Conservation (phyloP, 2,888 invertebrate species). For the Andricus quercusramuli region DNA sequence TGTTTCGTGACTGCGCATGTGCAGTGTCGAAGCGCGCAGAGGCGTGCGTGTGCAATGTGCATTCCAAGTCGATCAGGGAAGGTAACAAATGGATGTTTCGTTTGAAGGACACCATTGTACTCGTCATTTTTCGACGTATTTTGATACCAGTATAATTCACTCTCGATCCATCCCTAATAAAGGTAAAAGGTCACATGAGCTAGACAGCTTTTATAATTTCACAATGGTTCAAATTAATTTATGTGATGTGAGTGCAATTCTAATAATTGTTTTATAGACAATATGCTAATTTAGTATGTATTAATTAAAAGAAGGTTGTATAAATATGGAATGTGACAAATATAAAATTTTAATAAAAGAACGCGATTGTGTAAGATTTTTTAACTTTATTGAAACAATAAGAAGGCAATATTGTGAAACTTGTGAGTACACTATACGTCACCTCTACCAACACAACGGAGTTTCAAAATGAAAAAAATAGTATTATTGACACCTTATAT, state of each 20-base stretch:
- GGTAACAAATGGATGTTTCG: background rate
- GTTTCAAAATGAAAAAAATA: too few relatives aligned
- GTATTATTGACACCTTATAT: too few relatives aligned
- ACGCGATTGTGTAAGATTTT: too few relatives aligned
- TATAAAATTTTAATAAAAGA: too few relatives aligned
- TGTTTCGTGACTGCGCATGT: slow-evolving; percentile 53
- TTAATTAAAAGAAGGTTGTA: too few relatives aligned
- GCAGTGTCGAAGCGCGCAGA: slow-evolving; percentile 47
- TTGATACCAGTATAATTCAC: background rate
- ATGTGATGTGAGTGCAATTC: background rate
- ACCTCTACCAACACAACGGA: too few relatives aligned
- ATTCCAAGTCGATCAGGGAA: slow-evolving; percentile 55
- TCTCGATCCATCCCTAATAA: background rate
- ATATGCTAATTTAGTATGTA: background rate
- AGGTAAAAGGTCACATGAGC: background rate
- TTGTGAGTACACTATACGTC: too few relatives aligned
- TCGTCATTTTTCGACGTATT: background rate
- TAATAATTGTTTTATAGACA: background rate
- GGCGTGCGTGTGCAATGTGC: slow-evolving; percentile 63
- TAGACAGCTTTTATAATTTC: background rate
- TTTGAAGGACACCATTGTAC: background rate
- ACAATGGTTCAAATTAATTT: background rate
- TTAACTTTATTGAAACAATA: too few relatives aligned
- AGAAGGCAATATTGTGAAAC: too few relatives aligned
- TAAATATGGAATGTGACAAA: too few relatives aligned